A percentile compares a stretch with the other conserved stretches of the same genome.
These are phyloP conservation scores for Scomber colias DNA, from an alignment of 2,113 vertebrate genomes.

Conservation along the genomic window DNA sequence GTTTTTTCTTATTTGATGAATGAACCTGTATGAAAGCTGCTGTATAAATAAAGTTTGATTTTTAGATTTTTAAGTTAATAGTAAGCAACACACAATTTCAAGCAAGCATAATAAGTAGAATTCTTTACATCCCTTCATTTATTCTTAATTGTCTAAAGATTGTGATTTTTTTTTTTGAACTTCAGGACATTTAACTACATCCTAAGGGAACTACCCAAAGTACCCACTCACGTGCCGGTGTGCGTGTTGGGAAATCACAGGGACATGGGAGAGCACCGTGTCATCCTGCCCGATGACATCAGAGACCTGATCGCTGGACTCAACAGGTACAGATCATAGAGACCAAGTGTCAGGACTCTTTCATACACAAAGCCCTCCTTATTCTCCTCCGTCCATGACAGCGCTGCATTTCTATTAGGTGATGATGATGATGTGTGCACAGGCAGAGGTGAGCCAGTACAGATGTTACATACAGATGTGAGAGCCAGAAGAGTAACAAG, in stretches of 20 bases:
- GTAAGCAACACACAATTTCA: too few species aligned
- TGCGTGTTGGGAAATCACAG: constrained; percentile 97
- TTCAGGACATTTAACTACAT: constrained; percentile 97
- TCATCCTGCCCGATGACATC: constrained; percentile 93
- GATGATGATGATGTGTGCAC: neutral
- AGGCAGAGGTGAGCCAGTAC: neutral
- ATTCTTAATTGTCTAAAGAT: neutral
- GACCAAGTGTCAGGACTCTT: neutral
- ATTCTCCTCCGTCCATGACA: too few species aligned
- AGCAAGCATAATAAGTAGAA: too few species aligned
- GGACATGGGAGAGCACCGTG: constrained; percentile 98
- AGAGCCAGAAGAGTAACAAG: too few species aligned
- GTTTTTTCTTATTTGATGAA: too few species aligned
- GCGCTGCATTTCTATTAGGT: neutral
- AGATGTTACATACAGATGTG: neutral
- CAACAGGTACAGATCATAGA: constrained; percentile 86
- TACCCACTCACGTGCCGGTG: constrained; percentile 94
- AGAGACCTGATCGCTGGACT: constrained; percentile 91
- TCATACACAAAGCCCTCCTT: neutral
- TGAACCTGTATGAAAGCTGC: too few species aligned
- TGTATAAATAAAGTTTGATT: too few species aligned
- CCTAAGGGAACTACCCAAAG: constrained; percentile 94
- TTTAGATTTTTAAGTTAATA: too few species aligned
- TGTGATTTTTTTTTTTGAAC: neutral
- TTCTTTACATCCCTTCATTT: neutral